phyloP scores from a whole-genome alignment of 2,888 invertebrate species.

The Pseudoips prasinana region DNA sequence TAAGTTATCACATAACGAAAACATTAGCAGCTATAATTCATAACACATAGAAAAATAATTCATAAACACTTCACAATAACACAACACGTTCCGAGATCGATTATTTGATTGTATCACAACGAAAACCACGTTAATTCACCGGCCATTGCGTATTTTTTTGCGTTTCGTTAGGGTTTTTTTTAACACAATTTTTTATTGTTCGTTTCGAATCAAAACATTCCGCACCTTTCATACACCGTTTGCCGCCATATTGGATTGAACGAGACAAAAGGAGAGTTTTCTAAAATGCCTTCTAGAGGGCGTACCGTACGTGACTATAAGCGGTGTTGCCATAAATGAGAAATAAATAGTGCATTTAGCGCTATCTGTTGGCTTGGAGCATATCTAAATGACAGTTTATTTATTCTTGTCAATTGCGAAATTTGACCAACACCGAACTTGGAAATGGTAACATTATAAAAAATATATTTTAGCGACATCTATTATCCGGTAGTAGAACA shows the following conservation, averaged over 20 bases:
- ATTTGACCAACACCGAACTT: too few species aligned
- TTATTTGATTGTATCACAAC: conserved; percentile 48
- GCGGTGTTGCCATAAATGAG: conserved; percentile 44
- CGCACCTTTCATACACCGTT: conserved; percentile 75
- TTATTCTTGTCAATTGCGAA: too few species aligned
- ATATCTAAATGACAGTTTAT: too few species aligned
- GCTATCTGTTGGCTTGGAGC: too few species aligned
- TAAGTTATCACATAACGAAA: conserved; percentile 69
- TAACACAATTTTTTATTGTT: conserved; percentile 53
- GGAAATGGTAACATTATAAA: too few species aligned
- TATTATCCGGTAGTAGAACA: conserved; percentile 20
- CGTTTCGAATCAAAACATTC: conserved; percentile 78
- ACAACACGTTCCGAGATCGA: conserved; percentile 47
- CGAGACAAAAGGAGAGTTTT: conserved; percentile 67
- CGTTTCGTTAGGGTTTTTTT: conserved; percentile 45
- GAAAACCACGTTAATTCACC: conserved; percentile 49
- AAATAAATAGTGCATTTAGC: conserved; percentile 5
- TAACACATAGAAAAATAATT: conserved; percentile 33
- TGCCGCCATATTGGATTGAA: conserved; percentile 80
- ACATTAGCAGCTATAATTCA: conserved; percentile 61
- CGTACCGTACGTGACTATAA: conserved; percentile 18
- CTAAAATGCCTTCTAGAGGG: conserved; percentile 45
- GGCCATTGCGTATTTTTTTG: conserved; percentile 55
- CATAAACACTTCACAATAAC: conserved; percentile 42
- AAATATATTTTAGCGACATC: conserved; percentile 30